Evolutionary conservation across 1,140 invertebrate genomes (phyloP).

Genomic region (Drosophila nasuta): DNA sequence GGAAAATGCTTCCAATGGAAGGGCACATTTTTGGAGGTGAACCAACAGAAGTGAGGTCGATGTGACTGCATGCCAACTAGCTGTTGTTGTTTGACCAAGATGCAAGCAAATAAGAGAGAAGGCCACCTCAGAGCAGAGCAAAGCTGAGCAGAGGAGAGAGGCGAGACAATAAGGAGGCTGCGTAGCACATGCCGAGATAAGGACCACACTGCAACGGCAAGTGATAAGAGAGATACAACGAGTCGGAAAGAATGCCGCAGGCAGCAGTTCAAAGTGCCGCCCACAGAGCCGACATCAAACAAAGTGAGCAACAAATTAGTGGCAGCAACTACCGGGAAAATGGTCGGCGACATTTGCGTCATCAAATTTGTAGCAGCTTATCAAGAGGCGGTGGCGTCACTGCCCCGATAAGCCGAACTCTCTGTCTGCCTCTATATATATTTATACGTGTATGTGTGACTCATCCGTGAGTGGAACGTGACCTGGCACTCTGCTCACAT

Average conservation of each 20-base stretch:
- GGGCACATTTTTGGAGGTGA: slow-evolving; percentile 10
- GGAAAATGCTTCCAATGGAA: not conserved
- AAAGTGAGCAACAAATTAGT: slow-evolving; percentile 75
- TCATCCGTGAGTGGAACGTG: slow-evolving; percentile 55
- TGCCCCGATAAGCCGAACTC: slow-evolving; percentile 33
- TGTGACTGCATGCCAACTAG: slow-evolving; percentile 27
- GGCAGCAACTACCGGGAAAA: slow-evolving; percentile 51
- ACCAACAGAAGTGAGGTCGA: not conserved
- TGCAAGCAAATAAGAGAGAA: slow-evolving; percentile 57
- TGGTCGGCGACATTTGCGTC: slow-evolving; percentile 58
- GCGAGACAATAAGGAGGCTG: not conserved
- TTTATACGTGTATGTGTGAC: not conserved
- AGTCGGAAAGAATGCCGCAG: slow-evolving; percentile 24
- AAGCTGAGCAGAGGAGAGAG: not conserved
- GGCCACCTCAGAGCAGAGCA: slow-evolving; percentile 21
- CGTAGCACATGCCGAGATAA: slow-evolving; percentile 64
- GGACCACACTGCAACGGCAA: slow-evolving; percentile 59
- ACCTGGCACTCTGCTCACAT: slow-evolving; percentile 67
- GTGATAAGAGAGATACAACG: slow-evolving; percentile 31
- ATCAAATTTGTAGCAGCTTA: slow-evolving; percentile 78
- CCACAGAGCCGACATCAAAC: slow-evolving; percentile 62
- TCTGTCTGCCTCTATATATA: not conserved
- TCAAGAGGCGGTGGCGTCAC: slow-evolving; percentile 30
- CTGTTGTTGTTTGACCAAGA: slow-evolving; percentile 43
- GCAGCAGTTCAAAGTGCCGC: slow-evolving; percentile 57